Conservation (phyloP, 2,888 invertebrate species). For the Odontothrips loti region DNA sequence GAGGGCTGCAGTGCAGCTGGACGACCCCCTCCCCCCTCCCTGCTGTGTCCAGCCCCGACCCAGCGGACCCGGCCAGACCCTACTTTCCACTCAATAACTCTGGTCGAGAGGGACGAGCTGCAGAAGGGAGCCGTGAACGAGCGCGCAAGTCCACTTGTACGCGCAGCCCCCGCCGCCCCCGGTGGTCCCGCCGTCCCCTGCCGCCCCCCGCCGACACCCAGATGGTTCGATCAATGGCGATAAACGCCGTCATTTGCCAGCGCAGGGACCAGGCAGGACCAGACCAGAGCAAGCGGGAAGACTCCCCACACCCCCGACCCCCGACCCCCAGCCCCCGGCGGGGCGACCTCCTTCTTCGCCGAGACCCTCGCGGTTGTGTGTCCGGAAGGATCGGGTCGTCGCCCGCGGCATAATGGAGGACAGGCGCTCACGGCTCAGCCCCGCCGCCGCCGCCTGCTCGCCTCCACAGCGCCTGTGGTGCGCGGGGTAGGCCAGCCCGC, state of each 20-base stretch:
- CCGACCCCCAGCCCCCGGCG: too few species aligned
- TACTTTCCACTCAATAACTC: not conserved
- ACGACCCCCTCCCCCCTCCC: not conserved
- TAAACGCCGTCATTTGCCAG: not conserved
- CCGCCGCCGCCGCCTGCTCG: too few species aligned
- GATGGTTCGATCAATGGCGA: slow-evolving; percentile 15
- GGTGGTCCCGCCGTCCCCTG: not conserved
- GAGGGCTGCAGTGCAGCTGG: not conserved
- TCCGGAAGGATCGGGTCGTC: too few species aligned
- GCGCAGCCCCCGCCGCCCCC: too few species aligned
- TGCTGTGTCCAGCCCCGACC: not conserved
- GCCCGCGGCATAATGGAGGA: too few species aligned
- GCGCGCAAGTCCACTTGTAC: slow-evolving; percentile 8
- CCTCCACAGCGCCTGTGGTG: too few species aligned
- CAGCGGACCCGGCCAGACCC: not conserved
- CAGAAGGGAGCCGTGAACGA: not conserved
- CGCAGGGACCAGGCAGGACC: not conserved
- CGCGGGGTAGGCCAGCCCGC: too few species aligned
- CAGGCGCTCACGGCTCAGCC: too few species aligned
- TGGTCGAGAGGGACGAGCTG: not conserved
- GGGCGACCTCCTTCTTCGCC: too few species aligned
- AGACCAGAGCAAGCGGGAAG: too few species aligned
- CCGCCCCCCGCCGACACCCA: not conserved
- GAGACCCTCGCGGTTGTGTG: too few species aligned
- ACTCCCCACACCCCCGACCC: too few species aligned